Percentiles rank a stretch among this genome's conserved stretches.
These are phyloP conservation scores for Mohoua ochrocephala DNA, from an alignment of 2,113 vertebrate species.

Conservation along the genomic window DNA sequence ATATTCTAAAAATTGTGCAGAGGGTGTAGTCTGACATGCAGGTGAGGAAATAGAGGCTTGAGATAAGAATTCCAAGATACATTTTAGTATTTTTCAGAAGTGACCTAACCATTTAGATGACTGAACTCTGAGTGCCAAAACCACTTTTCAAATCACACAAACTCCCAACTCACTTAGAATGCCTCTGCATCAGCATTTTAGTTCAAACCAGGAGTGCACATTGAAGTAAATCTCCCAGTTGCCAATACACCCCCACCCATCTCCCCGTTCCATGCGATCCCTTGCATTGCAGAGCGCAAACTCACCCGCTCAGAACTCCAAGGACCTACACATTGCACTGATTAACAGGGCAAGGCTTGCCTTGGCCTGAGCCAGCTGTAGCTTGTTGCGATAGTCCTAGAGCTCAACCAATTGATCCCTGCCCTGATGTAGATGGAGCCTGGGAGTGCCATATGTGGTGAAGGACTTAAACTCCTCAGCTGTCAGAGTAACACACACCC, in stretches of 20 bases:
- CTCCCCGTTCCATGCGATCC: neutral
- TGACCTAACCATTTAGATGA: neutral
- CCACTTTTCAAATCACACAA: neutral
- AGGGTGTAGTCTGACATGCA: accelerated
- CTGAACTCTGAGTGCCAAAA: neutral
- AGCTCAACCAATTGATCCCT: neutral
- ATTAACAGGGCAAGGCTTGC: neutral
- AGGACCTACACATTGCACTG: neutral
- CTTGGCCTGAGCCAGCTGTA: neutral
- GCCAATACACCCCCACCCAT: neutral
- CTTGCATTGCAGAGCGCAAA: accelerated
- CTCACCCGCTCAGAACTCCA: neutral
- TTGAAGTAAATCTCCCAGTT: neutral
- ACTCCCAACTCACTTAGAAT: neutral
- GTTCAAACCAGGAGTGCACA: neutral
- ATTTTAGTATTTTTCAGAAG: neutral
- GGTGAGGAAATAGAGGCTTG: neutral
- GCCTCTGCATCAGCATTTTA: neutral
- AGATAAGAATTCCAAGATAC: neutral
- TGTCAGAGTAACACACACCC: neutral
- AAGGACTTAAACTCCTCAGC: neutral
- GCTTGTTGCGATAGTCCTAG: neutral
- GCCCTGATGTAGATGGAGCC: neutral
- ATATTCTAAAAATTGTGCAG: neutral
- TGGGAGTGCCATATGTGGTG: accelerated